phyloP scores from a whole-genome alignment of 2,888 invertebrate species.

The Phoronis australis region DNA sequence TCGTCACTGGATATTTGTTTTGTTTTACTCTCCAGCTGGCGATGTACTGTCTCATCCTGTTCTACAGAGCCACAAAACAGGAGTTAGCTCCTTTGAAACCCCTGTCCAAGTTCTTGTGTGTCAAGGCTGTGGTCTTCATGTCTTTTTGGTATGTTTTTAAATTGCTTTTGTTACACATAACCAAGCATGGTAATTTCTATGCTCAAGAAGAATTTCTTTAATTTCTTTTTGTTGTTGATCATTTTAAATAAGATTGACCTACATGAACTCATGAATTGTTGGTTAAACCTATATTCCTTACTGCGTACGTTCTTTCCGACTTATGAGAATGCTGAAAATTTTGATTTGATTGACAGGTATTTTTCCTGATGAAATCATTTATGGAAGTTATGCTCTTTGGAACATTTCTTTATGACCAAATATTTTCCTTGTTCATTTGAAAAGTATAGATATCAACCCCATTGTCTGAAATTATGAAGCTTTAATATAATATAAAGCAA shows the following conservation, averaged over 20 bases:
- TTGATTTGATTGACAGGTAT: too few relatives aligned
- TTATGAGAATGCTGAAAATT: too few relatives aligned
- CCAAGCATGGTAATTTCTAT: background rate
- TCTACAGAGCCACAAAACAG: slow-evolving; percentile 81
- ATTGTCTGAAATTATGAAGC: too few relatives aligned
- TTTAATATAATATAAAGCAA: too few relatives aligned
- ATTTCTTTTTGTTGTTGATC: background rate
- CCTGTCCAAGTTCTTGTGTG: slow-evolving; percentile 90
- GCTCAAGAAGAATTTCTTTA: background rate
- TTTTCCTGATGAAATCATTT: too few relatives aligned
- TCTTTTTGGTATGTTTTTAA: slow-evolving; percentile 83
- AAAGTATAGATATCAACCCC: too few relatives aligned
- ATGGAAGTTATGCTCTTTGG: too few relatives aligned
- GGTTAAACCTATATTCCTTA: too few relatives aligned
- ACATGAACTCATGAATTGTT: background rate
- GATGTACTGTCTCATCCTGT: slow-evolving; percentile 92
- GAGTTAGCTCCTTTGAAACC: slow-evolving; percentile 90
- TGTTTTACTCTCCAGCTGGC: slow-evolving; percentile 57
- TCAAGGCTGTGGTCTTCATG: slow-evolving; percentile 95
- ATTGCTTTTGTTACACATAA: background rate
- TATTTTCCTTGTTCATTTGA: too few relatives aligned
- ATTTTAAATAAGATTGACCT: background rate
- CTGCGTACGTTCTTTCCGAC: too few relatives aligned
- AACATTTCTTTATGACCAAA: too few relatives aligned
- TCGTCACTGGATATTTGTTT: too few relatives aligned